Conservation (phyloP, 2,113 vertebrate species). For the Laticauda colubrina region DNA sequence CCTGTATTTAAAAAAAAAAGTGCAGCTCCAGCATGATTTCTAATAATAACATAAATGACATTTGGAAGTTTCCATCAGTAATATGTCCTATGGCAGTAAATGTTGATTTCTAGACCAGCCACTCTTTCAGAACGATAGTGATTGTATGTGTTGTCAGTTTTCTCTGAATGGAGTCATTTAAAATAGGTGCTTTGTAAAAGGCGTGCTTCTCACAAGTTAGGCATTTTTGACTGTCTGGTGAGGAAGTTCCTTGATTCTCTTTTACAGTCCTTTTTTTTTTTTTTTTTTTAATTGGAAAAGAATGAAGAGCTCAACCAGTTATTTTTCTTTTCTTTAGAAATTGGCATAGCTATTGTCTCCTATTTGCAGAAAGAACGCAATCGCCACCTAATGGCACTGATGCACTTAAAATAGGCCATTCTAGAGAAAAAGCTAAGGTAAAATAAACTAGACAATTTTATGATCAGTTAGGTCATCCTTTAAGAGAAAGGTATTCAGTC, state of each 20-base stretch:
- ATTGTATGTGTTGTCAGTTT: not conserved
- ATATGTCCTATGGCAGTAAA: not conserved
- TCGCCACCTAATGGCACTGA: constrained; percentile 51
- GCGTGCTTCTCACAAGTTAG: not conserved
- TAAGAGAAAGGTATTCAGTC: not conserved
- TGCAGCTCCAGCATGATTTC: not conserved
- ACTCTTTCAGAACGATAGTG: not conserved
- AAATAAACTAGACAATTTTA: not conserved
- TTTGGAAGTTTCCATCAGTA: not conserved
- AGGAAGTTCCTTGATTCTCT: constrained; percentile 1
- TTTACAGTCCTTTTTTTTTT: not conserved
- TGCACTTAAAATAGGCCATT: fast-evolving
- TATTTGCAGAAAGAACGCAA: constrained; percentile 48
- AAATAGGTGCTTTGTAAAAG: not conserved
- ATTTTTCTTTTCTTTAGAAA: not conserved
- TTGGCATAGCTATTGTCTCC: not conserved
- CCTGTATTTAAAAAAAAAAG: too few relatives aligned
- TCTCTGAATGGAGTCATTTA: not conserved
- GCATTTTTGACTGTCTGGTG: not conserved
- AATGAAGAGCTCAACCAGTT: not conserved
- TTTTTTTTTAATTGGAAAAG: not conserved
- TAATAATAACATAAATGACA: not conserved
- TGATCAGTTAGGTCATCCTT: not conserved
- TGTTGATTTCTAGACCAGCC: not conserved
- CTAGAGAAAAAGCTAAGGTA: not conserved